These are phyloP conservation scores for Galemys pyrenaicus DNA, from an alignment of 2,113 vertebrate genomes.

Conservation along the genomic window DNA sequence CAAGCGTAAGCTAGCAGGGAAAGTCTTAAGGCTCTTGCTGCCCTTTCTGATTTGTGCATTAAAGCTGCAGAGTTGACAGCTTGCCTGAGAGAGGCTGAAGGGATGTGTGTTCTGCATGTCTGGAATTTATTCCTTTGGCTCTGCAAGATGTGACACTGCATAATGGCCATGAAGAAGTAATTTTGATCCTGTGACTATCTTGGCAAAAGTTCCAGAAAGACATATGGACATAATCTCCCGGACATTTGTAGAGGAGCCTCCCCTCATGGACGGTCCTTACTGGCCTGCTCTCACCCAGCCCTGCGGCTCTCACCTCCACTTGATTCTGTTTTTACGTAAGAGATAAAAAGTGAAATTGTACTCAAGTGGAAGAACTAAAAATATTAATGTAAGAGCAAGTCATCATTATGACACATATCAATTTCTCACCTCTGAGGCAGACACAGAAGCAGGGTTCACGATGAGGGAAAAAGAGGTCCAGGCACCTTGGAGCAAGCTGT, in stretches of 20 bases:
- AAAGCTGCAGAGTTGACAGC: constrained; percentile 56
- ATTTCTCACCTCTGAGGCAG: constrained; percentile 56
- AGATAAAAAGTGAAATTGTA: constrained; percentile 43
- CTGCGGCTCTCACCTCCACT: neutral
- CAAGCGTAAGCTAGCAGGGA: neutral
- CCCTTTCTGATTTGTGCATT: constrained; percentile 54
- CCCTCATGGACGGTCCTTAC: neutral
- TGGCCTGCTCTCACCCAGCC: neutral
- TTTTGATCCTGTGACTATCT: constrained; percentile 60
- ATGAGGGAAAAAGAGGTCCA: neutral
- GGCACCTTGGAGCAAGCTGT: neutral
- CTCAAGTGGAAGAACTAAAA: constrained; percentile 49
- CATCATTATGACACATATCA: constrained; percentile 50
- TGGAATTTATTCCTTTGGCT: constrained; percentile 75
- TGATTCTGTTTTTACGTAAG: constrained; percentile 41
- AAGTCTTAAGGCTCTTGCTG: neutral
- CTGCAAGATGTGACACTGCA: constrained; percentile 72
- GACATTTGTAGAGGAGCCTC: constrained; percentile 38
- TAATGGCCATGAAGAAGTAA: constrained; percentile 69
- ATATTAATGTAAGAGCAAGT: constrained; percentile 60
- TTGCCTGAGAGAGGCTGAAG: constrained; percentile 48
- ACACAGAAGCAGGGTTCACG: neutral
- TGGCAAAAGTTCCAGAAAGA: constrained; percentile 72
- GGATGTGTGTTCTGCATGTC: constrained; percentile 58
- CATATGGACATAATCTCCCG: constrained; percentile 65